Evolutionary conservation across 2,888 invertebrate genomes (phyloP), one percentile per base, ranked within the genome.

Genomic region (Synanthedon vespiformis): DNA sequence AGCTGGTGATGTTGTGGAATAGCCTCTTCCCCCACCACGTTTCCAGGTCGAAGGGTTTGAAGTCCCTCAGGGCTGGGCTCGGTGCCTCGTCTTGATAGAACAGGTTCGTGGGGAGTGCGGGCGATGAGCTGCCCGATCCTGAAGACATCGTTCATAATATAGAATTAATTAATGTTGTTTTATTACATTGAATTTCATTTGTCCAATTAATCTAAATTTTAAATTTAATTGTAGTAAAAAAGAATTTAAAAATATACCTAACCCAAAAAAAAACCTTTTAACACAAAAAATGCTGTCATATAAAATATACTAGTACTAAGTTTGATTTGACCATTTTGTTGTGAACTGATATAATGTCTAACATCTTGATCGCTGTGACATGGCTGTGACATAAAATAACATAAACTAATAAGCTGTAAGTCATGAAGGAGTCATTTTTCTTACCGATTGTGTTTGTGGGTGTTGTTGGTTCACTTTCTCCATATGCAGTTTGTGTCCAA

Each of bases 21-120:
- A 94, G 86, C 59, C 95, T 89, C 73, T 94, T 93, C 57, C 95
- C 95, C 95, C 95, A 96, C 94, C 95, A 96, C 41, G 94, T 92
- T 74, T 95, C 96, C 69, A 96, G 88, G 85, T 96, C 96, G 70
- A 96, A 96, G 16, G 95, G 94, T 69, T 95, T 94, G 76, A 96
- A 96, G 79, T 95, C 94, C 64, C 90, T 90, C 51, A 94, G 86
- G 27, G 88, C 87, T 41, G 91, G 88, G 70, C 92, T 92, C 10
- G 93, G 92, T 54, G 91, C 92, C 41, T 89, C 89, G 64, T 94
- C 94, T 62, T 93, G 92, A 77, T 93, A 94, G 78, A 92, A 94
- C 41, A 92, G 80, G 67, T 80, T 88, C 40, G 85, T 76, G 41
- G 84, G 80, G 34, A 87, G 84, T 34, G 80, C 78, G 41, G 80